Evolutionary conservation across 1,140 invertebrate genomes (phyloP).

Genomic region (Ditylenchus dipsaci): DNA sequence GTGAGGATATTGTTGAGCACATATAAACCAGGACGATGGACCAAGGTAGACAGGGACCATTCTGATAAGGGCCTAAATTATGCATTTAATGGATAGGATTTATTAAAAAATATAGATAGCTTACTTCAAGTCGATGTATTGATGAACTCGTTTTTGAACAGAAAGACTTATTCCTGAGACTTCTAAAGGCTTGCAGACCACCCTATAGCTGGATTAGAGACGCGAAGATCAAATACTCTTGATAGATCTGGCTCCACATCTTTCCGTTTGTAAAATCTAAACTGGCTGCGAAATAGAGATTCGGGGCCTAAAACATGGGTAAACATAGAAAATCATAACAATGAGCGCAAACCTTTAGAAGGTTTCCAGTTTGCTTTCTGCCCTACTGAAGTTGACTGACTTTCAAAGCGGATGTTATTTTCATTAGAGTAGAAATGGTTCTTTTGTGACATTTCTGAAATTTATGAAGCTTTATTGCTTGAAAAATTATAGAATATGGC

Average conservation of each 20-base stretch:
- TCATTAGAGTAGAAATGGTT: no score
- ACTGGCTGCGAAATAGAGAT: conserved; percentile 9
- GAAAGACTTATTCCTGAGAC: background rate
- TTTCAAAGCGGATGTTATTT: no score
- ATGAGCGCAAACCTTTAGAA: no score
- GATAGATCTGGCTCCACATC: conserved; percentile 7
- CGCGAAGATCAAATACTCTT: conserved; percentile 17
- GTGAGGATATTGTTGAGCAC: conserved; percentile 31
- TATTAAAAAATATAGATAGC: background rate
- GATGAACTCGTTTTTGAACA: background rate
- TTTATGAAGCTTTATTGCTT: no score
- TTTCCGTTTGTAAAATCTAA: conserved; percentile 37
- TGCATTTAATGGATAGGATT: conserved; percentile 10
- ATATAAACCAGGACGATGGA: conserved; percentile 32
- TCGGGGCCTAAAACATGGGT: background rate
- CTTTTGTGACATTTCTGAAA: no score
- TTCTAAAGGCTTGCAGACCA: background rate
- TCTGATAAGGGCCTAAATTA: conserved; percentile 32
- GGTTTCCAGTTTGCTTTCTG: no score
- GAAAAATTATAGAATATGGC: no score
- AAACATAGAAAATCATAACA: background rate
- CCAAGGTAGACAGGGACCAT: conserved; percentile 37
- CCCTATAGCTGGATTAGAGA: conserved; percentile 3
- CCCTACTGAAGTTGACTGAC: no score
- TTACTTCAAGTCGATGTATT: no score